phyloP scores from a whole-genome alignment of 2,113 vertebrate genomes.

The Embiotoca jacksoni region DNA sequence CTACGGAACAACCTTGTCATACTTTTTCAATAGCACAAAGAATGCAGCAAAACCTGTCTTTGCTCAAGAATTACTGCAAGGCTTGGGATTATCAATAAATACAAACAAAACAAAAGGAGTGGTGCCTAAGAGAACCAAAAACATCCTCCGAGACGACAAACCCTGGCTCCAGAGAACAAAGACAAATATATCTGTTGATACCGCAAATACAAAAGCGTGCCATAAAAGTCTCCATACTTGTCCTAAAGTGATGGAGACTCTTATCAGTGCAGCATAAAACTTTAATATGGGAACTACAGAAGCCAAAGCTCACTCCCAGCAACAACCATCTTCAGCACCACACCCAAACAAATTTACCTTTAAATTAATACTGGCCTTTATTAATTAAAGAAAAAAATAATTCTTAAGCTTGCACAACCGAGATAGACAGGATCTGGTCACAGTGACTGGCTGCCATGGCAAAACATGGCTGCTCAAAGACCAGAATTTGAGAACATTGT shows the following conservation, averaged over 20 bases:
- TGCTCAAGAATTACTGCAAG: background rate
- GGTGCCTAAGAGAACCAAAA: background rate
- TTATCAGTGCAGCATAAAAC: background rate
- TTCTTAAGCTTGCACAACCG: constrained; percentile 2
- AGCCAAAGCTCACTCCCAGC: constrained; percentile 1
- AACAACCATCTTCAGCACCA: background rate
- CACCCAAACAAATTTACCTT: background rate
- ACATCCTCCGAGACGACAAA: background rate
- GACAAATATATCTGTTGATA: background rate
- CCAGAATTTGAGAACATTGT: background rate
- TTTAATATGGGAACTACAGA: constrained; percentile 5
- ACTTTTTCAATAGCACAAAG: background rate
- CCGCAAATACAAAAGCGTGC: background rate
- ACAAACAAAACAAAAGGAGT: background rate
- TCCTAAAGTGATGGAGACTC: constrained; percentile 5
- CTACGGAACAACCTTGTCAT: background rate
- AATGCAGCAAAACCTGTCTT: background rate
- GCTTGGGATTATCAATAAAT: background rate
- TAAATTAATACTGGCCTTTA: background rate
- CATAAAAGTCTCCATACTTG: background rate
- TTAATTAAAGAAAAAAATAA: background rate
- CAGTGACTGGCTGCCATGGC: constrained; percentile 2
- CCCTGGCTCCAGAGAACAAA: background rate
- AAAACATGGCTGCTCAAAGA: constrained; percentile 21
- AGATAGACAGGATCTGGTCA: background rate